Evolutionary conservation across 2,888 invertebrate species (phyloP), one percentile per base, ranked within the genome.

Genomic region (Drosophila vallismaia): DNA sequence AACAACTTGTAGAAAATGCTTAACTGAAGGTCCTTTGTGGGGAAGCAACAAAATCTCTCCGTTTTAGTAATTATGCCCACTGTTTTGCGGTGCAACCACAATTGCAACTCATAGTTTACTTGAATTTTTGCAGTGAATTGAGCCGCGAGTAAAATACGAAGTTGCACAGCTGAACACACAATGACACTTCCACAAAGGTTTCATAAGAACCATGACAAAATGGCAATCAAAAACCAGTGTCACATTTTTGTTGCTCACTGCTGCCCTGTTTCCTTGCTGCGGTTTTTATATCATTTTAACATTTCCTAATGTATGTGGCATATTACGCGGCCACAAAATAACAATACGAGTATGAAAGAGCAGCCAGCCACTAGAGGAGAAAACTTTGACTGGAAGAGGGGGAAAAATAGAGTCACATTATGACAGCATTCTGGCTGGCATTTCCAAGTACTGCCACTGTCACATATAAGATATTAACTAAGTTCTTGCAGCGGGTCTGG

Each of bases 281-380:
- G 63, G 45, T 52, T 88, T 84, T 84, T 86, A 86, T 83, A 76
- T 73, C 78, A 78, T 75, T 85, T 85, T 75, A 84, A 79, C 88
- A 77, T 84, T 84, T 84, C 83, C 88, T 87, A 87, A 87, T 84
- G 88, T 79, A 71, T 84, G 76, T 69, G 74, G 74, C 78, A 79
- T 76, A 71, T 85, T 79, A 59, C 76, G 85, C 48, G 56, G 48
- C 53, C 53, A 67, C 68, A 51, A 68, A 73, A 74, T 36, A 71
- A 71, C 74, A 71, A 58, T 63, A 54, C 31, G 36, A 71, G 56
- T 63, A 54, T 36, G 36, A 58, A 62, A 14, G 24, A 58, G 49
- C 46, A 54, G 50, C 33, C n/a, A 56, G 48, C 45, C 49, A 26
- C 26, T 42, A 42, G 19, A 60, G 56, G 44, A 72, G 52, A 54